phyloP scores from a whole-genome alignment of 2,888 invertebrate genomes.

The Diplazon laetatorius region DNA sequence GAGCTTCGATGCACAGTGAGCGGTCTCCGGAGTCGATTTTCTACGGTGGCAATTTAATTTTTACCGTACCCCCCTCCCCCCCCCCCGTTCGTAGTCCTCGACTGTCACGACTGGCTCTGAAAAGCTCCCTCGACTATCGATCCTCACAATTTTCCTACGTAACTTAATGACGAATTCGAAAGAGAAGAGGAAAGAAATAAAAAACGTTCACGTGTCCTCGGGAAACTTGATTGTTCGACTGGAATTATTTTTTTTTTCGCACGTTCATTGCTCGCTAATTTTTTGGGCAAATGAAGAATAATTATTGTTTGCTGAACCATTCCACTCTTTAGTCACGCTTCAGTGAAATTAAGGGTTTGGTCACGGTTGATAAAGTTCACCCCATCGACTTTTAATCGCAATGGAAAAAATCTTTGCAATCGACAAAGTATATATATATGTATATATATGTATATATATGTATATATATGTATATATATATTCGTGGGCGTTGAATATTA shows the following conservation, averaged over 20 bases:
- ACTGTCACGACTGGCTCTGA: conserved; percentile 54
- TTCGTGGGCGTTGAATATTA: conserved; percentile 49
- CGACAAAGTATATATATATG: no score
- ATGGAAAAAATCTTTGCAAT: no score
- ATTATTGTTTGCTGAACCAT: not conserved
- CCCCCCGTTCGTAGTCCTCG: conserved; percentile 47
- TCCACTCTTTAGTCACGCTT: no score
- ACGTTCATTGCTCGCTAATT: not conserved
- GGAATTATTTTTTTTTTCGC: not conserved
- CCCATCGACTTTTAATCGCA: no score
- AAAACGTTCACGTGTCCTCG: conserved; percentile 4
- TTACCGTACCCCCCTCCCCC: no score
- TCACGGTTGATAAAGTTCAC: no score
- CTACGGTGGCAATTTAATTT: conserved; percentile 67
- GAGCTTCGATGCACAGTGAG: conserved; percentile 21
- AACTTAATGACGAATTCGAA: conserved; percentile 50
- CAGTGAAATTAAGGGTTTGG: no score
- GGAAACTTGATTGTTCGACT: not conserved
- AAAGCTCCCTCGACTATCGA: conserved; percentile 59
- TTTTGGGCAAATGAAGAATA: not conserved
- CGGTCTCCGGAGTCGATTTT: conserved; percentile 53
- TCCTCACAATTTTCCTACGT: conserved; percentile 62
- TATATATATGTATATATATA: no score
- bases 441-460: no score
- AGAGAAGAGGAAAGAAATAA: no score